Conservation (phyloP, 2,797 vertebrate genomes). For the Orestias chungarensis region DNA sequence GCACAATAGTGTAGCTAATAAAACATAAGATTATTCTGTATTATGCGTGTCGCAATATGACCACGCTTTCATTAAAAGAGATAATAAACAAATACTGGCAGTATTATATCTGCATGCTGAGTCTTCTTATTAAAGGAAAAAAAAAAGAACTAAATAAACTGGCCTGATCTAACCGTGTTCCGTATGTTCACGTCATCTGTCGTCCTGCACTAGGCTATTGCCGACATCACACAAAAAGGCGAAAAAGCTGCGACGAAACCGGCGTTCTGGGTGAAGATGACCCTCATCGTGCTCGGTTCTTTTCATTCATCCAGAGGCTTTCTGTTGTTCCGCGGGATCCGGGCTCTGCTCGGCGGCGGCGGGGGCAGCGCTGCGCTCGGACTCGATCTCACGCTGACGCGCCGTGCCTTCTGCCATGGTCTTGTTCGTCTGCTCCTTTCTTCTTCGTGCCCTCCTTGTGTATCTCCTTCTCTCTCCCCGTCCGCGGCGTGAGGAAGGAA, state of each 20-base stretch:
- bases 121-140: constrained; percentile 20
- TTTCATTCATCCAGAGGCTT: constrained; percentile 74
- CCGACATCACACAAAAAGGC: constrained; percentile 73
- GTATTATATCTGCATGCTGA: constrained; percentile 43
- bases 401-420: constrained; percentile 76
- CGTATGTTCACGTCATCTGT: constrained; percentile 65
- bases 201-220: constrained; percentile 71
- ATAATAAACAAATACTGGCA: constrained; percentile 45
- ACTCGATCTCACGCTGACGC: constrained; percentile 69
- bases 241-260: constrained; percentile 84
- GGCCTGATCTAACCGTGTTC: constrained; percentile 65
- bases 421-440: constrained; percentile 67
- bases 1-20: constrained; percentile 50
- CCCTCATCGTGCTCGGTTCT: constrained; percentile 79
- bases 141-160: constrained; percentile 14
- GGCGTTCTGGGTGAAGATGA: constrained; percentile 82
- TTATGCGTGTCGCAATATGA: constrained; percentile 60
- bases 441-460: constrained; percentile 53
- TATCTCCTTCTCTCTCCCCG: constrained; percentile 59
- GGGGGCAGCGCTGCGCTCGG: constrained; percentile 67
- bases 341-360: constrained; percentile 60
- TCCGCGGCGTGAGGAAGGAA: constrained; percentile 66
- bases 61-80: constrained; percentile 55
- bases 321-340: constrained; percentile 65
- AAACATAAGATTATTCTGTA: constrained; percentile 29